Conservation (phyloP, 2,797 vertebrate genomes). For the Gymnocypris eckloni region DNA sequence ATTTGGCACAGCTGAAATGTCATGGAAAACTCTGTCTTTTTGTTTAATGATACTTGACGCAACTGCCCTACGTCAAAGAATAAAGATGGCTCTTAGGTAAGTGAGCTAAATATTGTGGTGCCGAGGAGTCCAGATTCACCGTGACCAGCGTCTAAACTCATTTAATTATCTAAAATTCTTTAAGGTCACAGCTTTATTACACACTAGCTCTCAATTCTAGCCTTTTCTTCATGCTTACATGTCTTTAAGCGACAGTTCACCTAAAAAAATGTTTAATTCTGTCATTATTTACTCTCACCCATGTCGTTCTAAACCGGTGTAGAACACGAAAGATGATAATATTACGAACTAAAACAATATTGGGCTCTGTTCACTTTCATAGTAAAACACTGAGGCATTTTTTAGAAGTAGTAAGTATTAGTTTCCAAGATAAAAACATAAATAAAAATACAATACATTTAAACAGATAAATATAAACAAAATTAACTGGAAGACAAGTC, state of each 20-base stretch:
- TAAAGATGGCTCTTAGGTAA: conserved; percentile 19
- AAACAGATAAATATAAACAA: background rate
- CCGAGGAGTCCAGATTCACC: background rate
- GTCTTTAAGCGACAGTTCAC: background rate
- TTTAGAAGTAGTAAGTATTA: background rate
- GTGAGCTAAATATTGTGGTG: conserved; percentile 33
- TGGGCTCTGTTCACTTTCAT: no score
- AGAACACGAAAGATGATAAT: background rate
- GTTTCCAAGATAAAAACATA: no score
- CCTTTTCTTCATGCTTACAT: background rate
- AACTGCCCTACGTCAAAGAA: conserved; percentile 35
- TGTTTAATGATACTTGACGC: conserved; percentile 44
- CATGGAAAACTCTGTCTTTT: conserved; percentile 23
- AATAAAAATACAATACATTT: no score
- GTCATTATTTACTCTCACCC: background rate
- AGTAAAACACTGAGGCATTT: background rate
- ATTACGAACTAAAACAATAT: background rate
- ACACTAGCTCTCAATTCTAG: no score
- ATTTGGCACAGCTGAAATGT: conserved; percentile 58
- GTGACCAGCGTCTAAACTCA: background rate
- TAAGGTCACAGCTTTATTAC: no score
- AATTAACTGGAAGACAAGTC: background rate
- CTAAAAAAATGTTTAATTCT: background rate
- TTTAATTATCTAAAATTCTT: background rate
- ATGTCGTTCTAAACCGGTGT: background rate